Evolutionary conservation across 1,140 invertebrate species (phyloP).

Genomic region (Drosophila jambulina): DNA sequence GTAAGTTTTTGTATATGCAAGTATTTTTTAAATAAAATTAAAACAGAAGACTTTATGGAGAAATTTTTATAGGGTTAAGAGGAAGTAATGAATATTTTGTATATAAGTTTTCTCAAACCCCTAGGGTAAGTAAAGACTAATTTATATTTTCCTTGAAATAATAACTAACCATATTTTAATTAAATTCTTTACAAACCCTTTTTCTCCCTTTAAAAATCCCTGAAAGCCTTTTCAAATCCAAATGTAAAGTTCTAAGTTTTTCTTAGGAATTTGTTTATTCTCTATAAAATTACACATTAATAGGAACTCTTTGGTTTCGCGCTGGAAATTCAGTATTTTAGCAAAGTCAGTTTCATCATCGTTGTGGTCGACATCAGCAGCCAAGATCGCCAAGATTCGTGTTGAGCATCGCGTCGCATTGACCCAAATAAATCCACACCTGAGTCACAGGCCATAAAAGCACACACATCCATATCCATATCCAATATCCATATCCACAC

Average conservation of each 20-base stretch:
- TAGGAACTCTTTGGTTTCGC: constrained; percentile 61
- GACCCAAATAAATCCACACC: constrained; percentile 64
- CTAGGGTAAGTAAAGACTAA: neutral
- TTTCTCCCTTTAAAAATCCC: neutral
- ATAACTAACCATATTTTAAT: neutral
- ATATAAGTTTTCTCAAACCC: too few relatives aligned
- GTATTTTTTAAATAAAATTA: constrained; percentile 73
- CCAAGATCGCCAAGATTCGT: constrained; percentile 54
- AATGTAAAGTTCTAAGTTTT: neutral
- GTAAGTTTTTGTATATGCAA: constrained; percentile 74
- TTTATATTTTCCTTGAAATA: neutral
- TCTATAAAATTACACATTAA: constrained; percentile 38
- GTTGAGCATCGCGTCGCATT: constrained; percentile 64
- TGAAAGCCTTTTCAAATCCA: neutral
- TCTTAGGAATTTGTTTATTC: constrained; percentile 36
- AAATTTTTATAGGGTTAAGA: too few relatives aligned
- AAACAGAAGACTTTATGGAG: constrained; percentile 10
- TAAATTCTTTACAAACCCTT: neutral
- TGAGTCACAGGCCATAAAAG: constrained; percentile 70
- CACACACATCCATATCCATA: constrained; percentile 15
- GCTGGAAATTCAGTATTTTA: constrained; percentile 36
- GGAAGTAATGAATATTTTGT: too few relatives aligned
- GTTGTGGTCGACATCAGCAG: constrained; percentile 42
- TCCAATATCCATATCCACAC: constrained; percentile 19
- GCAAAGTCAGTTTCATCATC: constrained; percentile 47